Conservation (phyloP, 2,888 invertebrate genomes). For the Colostygia pectinataria region DNA sequence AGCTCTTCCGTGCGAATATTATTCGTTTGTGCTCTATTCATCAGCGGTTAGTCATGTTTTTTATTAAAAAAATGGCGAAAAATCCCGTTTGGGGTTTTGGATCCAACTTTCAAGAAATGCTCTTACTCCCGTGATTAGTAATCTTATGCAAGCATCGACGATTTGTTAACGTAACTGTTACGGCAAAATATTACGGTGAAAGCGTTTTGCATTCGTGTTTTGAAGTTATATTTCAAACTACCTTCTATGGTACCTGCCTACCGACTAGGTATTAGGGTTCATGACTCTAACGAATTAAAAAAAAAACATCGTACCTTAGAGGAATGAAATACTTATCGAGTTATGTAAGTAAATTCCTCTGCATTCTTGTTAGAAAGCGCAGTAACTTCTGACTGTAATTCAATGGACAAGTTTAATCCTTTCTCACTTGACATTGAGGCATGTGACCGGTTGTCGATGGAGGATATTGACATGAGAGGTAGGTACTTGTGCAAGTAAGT, state of each 20-base stretch:
- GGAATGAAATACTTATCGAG: background rate
- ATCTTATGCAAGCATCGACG: constrained; percentile 69
- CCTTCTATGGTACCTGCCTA: background rate
- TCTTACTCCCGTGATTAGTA: constrained; percentile 30
- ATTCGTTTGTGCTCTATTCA: constrained; percentile 68
- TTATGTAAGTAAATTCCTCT: constrained; percentile 11
- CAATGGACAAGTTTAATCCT: constrained; percentile 51
- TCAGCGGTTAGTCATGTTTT: constrained; percentile 66
- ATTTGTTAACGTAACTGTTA: constrained; percentile 70
- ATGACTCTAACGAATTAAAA: too few species aligned
- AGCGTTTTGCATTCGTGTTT: constrained; percentile 56
- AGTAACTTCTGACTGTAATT: constrained; percentile 53
- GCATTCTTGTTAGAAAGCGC: constrained; percentile 27
- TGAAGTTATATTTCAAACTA: constrained; percentile 30
- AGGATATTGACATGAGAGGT: constrained; percentile 60
- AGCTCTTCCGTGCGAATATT: constrained; percentile 64
- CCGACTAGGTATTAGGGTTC: too few species aligned
- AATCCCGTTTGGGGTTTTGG: background rate
- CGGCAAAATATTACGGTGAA: constrained; percentile 63
- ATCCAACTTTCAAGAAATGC: constrained; percentile 8
- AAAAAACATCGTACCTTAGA: too few species aligned
- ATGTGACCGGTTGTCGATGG: constrained; percentile 56
- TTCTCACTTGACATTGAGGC: constrained; percentile 78
- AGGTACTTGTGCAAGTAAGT: background rate
- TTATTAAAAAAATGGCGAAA: background rate